These are phyloP conservation scores for Hexactinellida sp. DNA, from an alignment of 37 sponge, comb jelly and placozoan species.

Conservation along the genomic window DNA sequence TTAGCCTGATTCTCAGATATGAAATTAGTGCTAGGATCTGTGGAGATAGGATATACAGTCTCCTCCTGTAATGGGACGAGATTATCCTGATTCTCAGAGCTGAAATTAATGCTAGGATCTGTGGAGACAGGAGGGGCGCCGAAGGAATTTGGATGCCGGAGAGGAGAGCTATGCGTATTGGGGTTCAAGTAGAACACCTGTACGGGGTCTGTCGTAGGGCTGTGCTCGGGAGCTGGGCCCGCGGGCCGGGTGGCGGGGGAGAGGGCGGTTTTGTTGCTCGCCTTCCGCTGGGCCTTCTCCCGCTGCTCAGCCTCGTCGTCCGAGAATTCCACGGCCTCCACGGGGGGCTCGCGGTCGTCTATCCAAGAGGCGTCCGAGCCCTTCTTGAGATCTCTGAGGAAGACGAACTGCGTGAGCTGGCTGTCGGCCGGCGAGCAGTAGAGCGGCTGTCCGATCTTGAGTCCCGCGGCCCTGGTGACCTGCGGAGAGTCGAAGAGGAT, in stretches of 20 bases:
- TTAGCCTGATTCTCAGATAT: background rate
- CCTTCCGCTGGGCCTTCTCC: background rate
- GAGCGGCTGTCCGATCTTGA: background rate
- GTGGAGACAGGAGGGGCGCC: background rate
- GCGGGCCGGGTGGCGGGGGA: no score
- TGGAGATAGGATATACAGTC: background rate
- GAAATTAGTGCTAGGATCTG: background rate
- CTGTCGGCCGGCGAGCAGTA: background rate
- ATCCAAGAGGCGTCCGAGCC: constrained; percentile 28
- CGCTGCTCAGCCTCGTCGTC: constrained; percentile 22
- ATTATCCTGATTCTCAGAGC: background rate
- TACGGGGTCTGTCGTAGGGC: no score
- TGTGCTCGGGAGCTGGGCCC: no score
- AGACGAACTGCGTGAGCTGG: constrained; percentile 15
- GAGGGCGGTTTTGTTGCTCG: background rate
- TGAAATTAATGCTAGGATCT: background rate
- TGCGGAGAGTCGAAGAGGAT: constrained; percentile 15
- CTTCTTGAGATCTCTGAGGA: background rate
- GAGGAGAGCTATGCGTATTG: no score
- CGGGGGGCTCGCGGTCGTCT: constrained; percentile 17
- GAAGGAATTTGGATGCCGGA: no score
- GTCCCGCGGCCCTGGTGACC: background rate
- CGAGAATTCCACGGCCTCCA: constrained; percentile 18
- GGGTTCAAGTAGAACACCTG: no score
- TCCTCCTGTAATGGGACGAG: background rate